Conservation (phyloP, 2,113 vertebrate species). For the Xenopus borealis region DNA sequence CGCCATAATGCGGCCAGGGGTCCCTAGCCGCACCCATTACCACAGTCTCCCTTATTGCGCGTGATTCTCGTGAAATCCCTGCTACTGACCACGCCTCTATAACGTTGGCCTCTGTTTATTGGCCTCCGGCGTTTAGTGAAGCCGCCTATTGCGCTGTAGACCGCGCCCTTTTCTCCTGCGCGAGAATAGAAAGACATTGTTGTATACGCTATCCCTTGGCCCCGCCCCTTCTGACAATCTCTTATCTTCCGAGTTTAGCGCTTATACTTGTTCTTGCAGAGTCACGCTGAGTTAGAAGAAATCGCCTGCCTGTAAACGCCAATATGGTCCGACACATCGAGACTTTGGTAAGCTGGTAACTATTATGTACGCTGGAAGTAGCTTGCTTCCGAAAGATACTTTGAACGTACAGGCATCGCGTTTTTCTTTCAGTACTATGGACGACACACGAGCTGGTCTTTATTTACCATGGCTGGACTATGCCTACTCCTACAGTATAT, state of each 20-base stretch:
- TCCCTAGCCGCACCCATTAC: not conserved
- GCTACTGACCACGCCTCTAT: not conserved
- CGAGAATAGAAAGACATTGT: not conserved
- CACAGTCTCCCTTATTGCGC: not conserved
- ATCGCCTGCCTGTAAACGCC: not conserved
- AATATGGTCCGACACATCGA: slow-evolving; percentile 23
- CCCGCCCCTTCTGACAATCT: not conserved
- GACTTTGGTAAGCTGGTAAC: slow-evolving; percentile 4
- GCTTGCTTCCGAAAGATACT: too few relatives aligned
- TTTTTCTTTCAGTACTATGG: too few relatives aligned
- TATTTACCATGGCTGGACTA: too few relatives aligned
- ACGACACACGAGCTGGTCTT: too few relatives aligned
- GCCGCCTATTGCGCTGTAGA: not conserved
- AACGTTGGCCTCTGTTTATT: not conserved
- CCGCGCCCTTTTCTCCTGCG: not conserved
- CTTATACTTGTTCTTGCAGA: too few relatives aligned
- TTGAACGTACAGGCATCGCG: too few relatives aligned
- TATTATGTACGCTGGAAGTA: too few relatives aligned
- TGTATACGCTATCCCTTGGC: too few relatives aligned
- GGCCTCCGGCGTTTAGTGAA: not conserved
- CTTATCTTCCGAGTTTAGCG: not conserved
- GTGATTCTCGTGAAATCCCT: not conserved
- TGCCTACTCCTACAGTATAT: too few relatives aligned
- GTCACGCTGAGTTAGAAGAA: too few relatives aligned
- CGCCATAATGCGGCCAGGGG: too few relatives aligned